phyloP scores from a whole-genome alignment of 1,140 invertebrate genomes.

The Halictus rubicundus region DNA sequence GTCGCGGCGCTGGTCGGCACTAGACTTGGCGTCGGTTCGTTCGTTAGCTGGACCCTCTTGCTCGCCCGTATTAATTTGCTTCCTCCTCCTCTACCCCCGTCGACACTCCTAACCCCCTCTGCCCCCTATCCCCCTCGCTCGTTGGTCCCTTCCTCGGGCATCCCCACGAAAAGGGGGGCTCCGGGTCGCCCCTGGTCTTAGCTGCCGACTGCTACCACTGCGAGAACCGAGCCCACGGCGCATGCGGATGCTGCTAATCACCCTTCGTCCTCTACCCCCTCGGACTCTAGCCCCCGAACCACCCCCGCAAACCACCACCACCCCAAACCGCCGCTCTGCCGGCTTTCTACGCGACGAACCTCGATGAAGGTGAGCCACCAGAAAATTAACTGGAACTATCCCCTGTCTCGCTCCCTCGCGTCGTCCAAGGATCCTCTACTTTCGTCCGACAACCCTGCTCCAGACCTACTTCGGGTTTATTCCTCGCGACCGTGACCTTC shows the following conservation, averaged over 20 bases:
- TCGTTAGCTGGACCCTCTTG: constrained; percentile 77
- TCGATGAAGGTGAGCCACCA: constrained; percentile 55
- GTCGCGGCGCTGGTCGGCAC: constrained; percentile 76
- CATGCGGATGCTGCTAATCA: constrained; percentile 74
- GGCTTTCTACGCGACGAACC: constrained; percentile 32
- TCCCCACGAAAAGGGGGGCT: constrained; percentile 58
- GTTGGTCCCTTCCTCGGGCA: constrained; percentile 55
- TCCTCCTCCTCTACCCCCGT: constrained; percentile 68
- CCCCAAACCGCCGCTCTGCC: background rate
- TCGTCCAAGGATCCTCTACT: background rate
- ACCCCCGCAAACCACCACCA: constrained; percentile 23
- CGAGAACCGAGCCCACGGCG: constrained; percentile 64
- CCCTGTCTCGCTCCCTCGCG: constrained; percentile 8
- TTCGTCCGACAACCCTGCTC: constrained; percentile 13
- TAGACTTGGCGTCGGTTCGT: constrained; percentile 77
- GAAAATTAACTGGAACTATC: constrained; percentile 62
- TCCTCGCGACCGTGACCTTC: constrained; percentile 59
- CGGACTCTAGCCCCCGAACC: constrained; percentile 36
- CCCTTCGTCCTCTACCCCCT: constrained; percentile 66
- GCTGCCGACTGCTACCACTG: constrained; percentile 33
- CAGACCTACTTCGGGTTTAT: constrained; percentile 58
- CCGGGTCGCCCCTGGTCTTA: constrained; percentile 72
- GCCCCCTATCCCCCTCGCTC: background rate
- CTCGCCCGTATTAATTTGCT: constrained; percentile 79
- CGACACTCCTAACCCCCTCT: constrained; percentile 18